Evolutionary conservation across 2,888 invertebrate species (phyloP), one percentile per base, ranked within the genome.

Genomic region (Tachystola acroxantha): DNA sequence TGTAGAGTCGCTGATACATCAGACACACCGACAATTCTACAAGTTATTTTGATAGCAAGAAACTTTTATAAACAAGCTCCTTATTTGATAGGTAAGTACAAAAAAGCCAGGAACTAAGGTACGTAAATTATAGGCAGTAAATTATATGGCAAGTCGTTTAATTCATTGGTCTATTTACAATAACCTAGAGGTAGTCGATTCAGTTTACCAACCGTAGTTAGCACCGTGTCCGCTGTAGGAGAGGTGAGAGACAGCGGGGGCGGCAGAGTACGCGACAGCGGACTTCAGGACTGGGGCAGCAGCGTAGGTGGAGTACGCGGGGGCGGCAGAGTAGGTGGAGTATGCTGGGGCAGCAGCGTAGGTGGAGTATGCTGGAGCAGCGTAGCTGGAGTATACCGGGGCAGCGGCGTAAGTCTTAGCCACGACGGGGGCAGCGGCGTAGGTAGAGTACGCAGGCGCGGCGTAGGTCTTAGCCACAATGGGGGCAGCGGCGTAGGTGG

Each of bases 151-250:
- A 53, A 52, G 43, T 63, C 64, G 50, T 70, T 64, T 65, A 51
- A 50, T 24, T 66, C 40, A 56, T 58, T 63, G 37, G 45, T 64
- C 50, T 75, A 74, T 72, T 64, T 74, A 57, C 42, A 54, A 43
- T 46, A 49, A 39, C 16, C 16, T 16, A 16, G 3, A 46, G 48
- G 37, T 49, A 39, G 45, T 45, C 42, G 62, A 66, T 69, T 64
- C 67, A 67, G 71, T 72, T 89, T 88, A 92, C 89, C 89, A 92
- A 52, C 84, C 90, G 66, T 91, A 91, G 61, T 89, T 88, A 47
- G 89, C 89, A 49, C 91, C 91, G 47, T 90, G 87, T 43, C 89
- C 91, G 57, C 88, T 86, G 85, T 91, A 92, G 46, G 88, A 76
- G 57, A 89, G 82, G 68, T 91, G 90, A 41, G 91, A 89, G 12